Percentiles rank a stretch among this genome's conserved stretches.
These are phyloP conservation scores for Stomorhina lunata DNA, from an alignment of 2,888 invertebrate genomes.

Conservation along the genomic window DNA sequence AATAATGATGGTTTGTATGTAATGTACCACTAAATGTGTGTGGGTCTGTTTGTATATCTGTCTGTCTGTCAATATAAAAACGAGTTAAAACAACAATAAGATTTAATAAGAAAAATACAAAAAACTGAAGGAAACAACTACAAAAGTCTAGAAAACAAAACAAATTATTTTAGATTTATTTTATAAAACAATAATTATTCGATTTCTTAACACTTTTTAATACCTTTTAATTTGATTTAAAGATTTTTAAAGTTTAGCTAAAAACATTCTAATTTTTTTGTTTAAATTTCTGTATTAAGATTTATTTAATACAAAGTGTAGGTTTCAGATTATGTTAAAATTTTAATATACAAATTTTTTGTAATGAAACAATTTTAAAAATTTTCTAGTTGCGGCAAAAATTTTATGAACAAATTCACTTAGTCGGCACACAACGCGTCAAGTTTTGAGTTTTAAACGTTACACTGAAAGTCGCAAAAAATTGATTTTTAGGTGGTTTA, in stretches of 20 bases:
- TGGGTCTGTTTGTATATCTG: background rate
- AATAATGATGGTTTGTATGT: background rate
- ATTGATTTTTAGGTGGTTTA: background rate
- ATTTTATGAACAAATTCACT: background rate
- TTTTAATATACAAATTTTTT: background rate
- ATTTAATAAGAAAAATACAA: background rate
- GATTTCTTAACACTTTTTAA: background rate
- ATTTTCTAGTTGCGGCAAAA: constrained; percentile 54
- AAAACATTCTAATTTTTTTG: no score
- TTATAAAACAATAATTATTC: no score
- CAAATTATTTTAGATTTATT: background rate
- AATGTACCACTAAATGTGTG: no score
- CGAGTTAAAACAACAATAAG: constrained; percentile 45
- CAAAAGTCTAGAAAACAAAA: constrained; percentile 6
- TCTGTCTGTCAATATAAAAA: background rate
- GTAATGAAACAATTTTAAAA: background rate
- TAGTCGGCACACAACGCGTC: constrained; percentile 51
- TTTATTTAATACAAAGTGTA: background rate
- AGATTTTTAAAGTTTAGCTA: background rate
- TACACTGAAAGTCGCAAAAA: constrained; percentile 12
- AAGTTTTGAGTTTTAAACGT: constrained; percentile 14
- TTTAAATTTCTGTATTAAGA: background rate
- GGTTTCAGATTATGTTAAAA: background rate
- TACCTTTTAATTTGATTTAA: constrained; percentile 19
- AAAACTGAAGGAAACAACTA: constrained; percentile 29